Percentiles rank a stretch among this genome's conserved stretches.
phyloP scores from a whole-genome alignment of 2,113 vertebrate species.

The Nanorana parkeri region DNA sequence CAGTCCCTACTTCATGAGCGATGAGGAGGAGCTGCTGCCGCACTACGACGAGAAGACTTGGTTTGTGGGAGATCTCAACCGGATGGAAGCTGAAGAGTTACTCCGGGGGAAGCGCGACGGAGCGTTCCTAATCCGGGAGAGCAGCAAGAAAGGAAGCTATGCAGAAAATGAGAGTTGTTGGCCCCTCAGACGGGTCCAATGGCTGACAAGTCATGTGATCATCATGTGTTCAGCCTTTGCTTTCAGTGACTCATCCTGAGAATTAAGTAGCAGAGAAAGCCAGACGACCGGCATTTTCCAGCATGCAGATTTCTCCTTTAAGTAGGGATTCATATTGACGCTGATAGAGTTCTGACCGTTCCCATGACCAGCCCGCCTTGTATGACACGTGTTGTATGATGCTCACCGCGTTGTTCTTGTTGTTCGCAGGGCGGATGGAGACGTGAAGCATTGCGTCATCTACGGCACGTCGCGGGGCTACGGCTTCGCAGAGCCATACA shows the following conservation, averaged over 20 bases:
- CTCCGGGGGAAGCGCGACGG: slow-evolving; percentile 90
- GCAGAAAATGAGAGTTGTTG: too few species aligned
- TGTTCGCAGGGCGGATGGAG: slow-evolving; percentile 84
- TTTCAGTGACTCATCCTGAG: too few species aligned
- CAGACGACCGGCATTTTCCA: too few species aligned
- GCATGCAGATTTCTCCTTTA: too few species aligned
- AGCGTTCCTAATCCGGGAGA: slow-evolving; percentile 94
- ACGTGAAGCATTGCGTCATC: slow-evolving; percentile 96
- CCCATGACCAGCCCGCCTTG: too few species aligned
- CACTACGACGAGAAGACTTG: slow-evolving; percentile 93
- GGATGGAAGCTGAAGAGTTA: slow-evolving; percentile 91
- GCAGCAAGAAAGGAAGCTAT: slow-evolving; percentile 95
- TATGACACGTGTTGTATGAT: too few species aligned
- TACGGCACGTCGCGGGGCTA: slow-evolving; percentile 93
- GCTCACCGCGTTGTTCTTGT: slow-evolving; percentile 8
- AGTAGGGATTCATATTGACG: too few species aligned
- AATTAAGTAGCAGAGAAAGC: too few species aligned
- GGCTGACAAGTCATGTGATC: too few species aligned
- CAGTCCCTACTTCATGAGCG: slow-evolving; percentile 87
- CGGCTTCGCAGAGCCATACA: slow-evolving; percentile 93
- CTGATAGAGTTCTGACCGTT: too few species aligned
- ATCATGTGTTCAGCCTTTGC: too few species aligned
- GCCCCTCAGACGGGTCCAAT: too few species aligned
- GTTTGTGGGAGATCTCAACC: slow-evolving; percentile 94
- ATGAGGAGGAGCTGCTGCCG: slow-evolving; percentile 89